phyloP scores from a whole-genome alignment of 2,888 invertebrate genomes.

The Scaptomyza flava region DNA sequence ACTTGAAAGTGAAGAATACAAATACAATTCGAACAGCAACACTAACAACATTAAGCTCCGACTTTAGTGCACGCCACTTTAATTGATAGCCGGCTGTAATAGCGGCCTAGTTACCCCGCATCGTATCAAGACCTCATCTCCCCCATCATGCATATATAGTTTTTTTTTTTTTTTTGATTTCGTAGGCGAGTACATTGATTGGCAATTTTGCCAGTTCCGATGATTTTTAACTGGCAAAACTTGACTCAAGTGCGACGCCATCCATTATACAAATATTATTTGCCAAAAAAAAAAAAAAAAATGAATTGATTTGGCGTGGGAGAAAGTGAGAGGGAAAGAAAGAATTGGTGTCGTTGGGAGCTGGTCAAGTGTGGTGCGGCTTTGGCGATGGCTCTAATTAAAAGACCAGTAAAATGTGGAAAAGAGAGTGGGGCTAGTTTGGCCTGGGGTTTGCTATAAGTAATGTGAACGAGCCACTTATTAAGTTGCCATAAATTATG shows the following conservation, averaged over 20 bases:
- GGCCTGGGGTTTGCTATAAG: conserved; percentile 11
- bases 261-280: conserved; percentile 54
- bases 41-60: conserved; percentile 11
- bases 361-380: conserved; percentile 31
- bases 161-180: conserved; percentile 12
- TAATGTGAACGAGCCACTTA: conserved; percentile 47
- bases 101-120: background rate
- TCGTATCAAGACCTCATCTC: no score
- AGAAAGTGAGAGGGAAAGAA: background rate
- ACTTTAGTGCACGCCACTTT: conserved; percentile 32
- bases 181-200: conserved; percentile 51
- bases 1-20: background rate
- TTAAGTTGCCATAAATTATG: conserved; percentile 59
- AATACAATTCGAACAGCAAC: background rate
- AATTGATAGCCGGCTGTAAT: conserved; percentile 52
- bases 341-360: conserved; percentile 23
- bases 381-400: conserved; percentile 70
- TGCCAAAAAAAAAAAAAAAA: conserved; percentile 4
- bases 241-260: conserved; percentile 42
- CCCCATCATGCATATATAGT: background rate
- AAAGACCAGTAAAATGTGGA: conserved; percentile 44
- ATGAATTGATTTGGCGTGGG: no score
- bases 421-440: background rate
- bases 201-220: conserved; percentile 54
- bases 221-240: conserved; percentile 22